Conservation (phyloP, 2,113 vertebrate genomes). For the Macrotis lagotis region DNA sequence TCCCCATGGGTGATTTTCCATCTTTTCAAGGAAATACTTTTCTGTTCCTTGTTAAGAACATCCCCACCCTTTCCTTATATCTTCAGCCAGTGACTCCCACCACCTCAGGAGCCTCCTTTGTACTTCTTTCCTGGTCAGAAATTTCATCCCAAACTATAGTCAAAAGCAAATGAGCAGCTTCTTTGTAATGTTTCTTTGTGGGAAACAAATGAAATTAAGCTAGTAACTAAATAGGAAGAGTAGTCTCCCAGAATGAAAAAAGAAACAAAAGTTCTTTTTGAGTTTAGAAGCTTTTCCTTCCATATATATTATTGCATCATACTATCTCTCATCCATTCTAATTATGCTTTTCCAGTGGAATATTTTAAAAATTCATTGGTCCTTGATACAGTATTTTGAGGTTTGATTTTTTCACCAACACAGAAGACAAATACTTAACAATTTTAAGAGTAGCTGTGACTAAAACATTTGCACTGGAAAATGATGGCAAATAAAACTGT, state of each 20-base stretch:
- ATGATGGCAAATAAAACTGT: background rate
- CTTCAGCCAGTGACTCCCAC: background rate
- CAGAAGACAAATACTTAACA: background rate
- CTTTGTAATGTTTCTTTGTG: background rate
- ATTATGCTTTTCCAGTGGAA: background rate
- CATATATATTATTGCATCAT: background rate
- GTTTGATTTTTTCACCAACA: background rate
- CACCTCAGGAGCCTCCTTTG: background rate
- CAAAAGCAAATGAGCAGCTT: background rate
- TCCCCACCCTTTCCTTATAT: background rate
- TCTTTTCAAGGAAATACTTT: background rate
- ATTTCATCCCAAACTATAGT: background rate
- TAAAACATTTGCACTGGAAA: background rate
- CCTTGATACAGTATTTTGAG: background rate
- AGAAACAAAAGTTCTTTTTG: background rate
- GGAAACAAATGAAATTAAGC: background rate
- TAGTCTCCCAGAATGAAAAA: background rate
- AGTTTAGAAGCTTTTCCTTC: background rate
- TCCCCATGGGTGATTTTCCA: background rate
- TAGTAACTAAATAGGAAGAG: background rate
- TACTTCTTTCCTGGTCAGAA: background rate
- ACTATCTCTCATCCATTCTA: background rate
- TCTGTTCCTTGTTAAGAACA: background rate
- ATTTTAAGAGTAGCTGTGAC: background rate
- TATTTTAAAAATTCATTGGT: background rate